Conservation (phyloP, 64 coral and sea anemone species). For the Astreopora myriophthalma region DNA sequence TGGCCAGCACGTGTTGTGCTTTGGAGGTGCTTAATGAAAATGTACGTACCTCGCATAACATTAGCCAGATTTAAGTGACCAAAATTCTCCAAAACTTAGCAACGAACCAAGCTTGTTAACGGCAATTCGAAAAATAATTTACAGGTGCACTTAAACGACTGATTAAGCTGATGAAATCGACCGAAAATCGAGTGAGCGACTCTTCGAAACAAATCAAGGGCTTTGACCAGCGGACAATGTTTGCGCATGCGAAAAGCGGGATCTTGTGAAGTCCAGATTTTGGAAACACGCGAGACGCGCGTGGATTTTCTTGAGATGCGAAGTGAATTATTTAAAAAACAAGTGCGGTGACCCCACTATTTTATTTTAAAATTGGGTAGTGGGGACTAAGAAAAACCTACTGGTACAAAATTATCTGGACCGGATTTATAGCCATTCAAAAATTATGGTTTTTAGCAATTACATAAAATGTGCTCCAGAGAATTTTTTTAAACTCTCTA, state of each 20-base stretch:
- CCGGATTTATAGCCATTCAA: no score
- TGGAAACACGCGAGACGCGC: neutral
- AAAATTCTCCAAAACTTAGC: no score
- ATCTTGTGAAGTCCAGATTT: constrained; percentile 5
- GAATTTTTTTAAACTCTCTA: no score
- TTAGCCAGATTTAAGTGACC: no score
- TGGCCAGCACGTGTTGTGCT: no score
- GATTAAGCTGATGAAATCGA: neutral
- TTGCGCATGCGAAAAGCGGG: neutral
- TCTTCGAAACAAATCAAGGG: no score
- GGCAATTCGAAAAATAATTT: no score
- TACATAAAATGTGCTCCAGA: neutral
- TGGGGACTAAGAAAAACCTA: neutral
- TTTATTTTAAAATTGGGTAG: constrained; percentile 7
- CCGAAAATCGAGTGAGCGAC: no score
- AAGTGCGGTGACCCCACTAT: neutral
- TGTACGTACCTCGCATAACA: neutral
- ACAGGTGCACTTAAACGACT: no score
- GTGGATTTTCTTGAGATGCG: no score
- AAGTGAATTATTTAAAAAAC: no score
- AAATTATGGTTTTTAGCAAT: neutral
- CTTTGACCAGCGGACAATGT: constrained; percentile 9
- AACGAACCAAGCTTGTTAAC: neutral
- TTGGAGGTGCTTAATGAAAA: neutral
- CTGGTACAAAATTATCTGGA: neutral